Conservation (phyloP, 2,113 vertebrate genomes). For the Caranx melampygus region DNA sequence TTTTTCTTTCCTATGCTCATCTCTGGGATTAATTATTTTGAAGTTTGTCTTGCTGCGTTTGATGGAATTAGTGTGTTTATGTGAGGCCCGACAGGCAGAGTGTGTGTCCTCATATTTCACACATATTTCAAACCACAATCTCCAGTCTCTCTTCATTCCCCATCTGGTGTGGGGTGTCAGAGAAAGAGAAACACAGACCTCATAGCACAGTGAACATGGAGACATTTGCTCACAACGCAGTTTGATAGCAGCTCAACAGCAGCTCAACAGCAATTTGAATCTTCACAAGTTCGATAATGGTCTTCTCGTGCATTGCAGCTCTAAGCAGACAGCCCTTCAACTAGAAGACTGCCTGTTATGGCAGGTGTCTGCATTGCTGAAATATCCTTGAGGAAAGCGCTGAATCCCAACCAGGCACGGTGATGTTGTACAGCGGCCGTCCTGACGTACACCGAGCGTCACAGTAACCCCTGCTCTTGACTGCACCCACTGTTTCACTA, state of each 20-base stretch:
- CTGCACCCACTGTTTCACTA: background rate
- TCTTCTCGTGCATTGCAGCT: conserved; percentile 16
- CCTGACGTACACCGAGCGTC: background rate
- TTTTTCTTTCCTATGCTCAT: conserved; percentile 10
- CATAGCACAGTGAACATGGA: conserved; percentile 2
- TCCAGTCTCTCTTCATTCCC: conserved; percentile 2
- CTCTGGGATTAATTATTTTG: conserved; percentile 17
- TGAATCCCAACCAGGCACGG: conserved; percentile 12
- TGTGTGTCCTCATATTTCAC: conserved; percentile 34
- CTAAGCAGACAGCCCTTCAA: conserved; percentile 37
- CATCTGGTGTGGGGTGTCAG: conserved; percentile 5
- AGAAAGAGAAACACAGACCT: conserved; percentile 4
- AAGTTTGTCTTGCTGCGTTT: background rate
- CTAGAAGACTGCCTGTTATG: conserved; percentile 10
- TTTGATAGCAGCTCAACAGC: conserved; percentile 51
- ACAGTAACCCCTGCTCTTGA: background rate
- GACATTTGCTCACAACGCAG: conserved; percentile 18
- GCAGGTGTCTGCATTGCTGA: conserved; percentile 42
- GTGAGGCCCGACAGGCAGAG: background rate
- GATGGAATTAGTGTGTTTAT: conserved; percentile 9
- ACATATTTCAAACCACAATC: conserved; percentile 18
- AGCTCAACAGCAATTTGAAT: conserved; percentile 39
- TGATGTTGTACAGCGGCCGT: background rate
- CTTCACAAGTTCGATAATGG: conserved; percentile 28
- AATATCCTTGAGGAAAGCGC: conserved; percentile 23